A percentile compares a stretch with the other conserved stretches of the same genome.
Conservation (phyloP, 2,113 vertebrate species). For the Protobothrops mucrosquamatus region DNA sequence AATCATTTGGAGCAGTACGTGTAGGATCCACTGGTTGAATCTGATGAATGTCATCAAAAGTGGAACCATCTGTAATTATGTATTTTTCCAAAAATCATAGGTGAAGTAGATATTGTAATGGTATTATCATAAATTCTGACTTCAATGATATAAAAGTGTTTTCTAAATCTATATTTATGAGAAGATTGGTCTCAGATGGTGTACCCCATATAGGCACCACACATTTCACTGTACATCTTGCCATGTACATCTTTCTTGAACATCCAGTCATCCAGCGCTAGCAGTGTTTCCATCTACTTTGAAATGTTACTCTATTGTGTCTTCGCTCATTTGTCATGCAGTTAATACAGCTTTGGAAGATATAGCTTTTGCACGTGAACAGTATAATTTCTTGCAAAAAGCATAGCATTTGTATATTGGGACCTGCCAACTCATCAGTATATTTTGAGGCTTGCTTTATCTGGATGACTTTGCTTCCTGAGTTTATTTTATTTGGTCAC, state of each 20-base stretch:
- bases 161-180: background rate
- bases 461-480: background rate
- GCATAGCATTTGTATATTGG: fast-evolving
- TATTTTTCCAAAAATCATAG: background rate
- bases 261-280: fast-evolving
- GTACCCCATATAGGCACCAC: background rate
- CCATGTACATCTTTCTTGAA: background rate
- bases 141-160: background rate
- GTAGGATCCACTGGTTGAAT: background rate
- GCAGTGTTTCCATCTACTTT: fast-evolving
- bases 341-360: background rate
- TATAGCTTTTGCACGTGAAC: background rate
- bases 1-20: background rate
- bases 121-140: background rate
- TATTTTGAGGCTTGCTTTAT: background rate
- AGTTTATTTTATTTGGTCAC: background rate
- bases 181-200: background rate
- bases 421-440: fast-evolving
- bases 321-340: fast-evolving
- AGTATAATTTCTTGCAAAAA: background rate
- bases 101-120: fast-evolving
- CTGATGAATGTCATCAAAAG: background rate
- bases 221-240: no score
- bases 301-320: background rate
- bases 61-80: background rate